Conservation (phyloP, 2,888 invertebrate genomes). For the Perizoma affinitatum region DNA sequence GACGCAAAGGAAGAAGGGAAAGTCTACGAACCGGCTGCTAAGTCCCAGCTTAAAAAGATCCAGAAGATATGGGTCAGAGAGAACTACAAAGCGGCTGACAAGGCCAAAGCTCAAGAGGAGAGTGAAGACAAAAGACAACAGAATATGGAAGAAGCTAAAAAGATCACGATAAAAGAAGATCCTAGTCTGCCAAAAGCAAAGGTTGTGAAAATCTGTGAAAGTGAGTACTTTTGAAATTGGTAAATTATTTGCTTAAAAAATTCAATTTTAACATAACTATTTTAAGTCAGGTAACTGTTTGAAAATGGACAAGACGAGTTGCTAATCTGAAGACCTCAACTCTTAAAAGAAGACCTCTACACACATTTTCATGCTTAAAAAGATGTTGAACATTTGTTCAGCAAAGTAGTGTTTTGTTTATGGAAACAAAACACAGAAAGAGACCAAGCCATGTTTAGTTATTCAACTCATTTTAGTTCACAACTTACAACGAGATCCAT, state of each 20-base stretch:
- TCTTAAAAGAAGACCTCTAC: too few species aligned
- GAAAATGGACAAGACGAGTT: too few species aligned
- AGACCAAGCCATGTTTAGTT: too few species aligned
- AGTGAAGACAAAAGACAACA: constrained; percentile 92
- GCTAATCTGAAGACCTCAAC: too few species aligned
- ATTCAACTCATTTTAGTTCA: too few species aligned
- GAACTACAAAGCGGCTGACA: constrained; percentile 90
- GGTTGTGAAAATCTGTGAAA: constrained; percentile 89
- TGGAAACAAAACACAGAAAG: too few species aligned
- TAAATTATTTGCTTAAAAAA: background rate
- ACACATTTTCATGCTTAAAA: too few species aligned
- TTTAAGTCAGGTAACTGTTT: too few species aligned
- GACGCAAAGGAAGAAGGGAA: constrained; percentile 90
- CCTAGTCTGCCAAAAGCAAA: constrained; percentile 88
- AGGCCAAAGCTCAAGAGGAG: constrained; percentile 90
- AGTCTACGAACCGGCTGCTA: constrained; percentile 91
- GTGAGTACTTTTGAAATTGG: constrained; percentile 52
- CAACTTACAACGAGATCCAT: too few species aligned
- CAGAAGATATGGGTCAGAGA: constrained; percentile 95
- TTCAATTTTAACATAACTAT: too few species aligned
- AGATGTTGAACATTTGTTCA: too few species aligned
- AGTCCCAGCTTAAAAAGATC: constrained; percentile 97
- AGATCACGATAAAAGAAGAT: constrained; percentile 91
- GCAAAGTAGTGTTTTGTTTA: too few species aligned
- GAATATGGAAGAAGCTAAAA: constrained; percentile 96